Base-by-base conservation (phyloP, 2,888 invertebrate species). In the Mesochorus sp. region DNA sequence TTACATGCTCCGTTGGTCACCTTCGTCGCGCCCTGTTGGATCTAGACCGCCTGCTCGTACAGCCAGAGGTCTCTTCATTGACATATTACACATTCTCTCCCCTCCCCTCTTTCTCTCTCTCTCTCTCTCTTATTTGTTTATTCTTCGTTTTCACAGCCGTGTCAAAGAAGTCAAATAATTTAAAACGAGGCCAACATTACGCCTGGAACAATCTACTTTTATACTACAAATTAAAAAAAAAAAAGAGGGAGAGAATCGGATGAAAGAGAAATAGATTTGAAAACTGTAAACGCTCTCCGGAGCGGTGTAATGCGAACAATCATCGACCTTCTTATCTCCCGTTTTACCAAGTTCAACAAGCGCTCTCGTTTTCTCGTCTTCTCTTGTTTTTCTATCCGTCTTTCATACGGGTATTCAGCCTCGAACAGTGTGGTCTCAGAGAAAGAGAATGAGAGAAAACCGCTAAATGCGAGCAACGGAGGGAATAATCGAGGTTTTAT, bases 1-100 rank as follows among this genome's bases (percentile, higher is more conserved):
- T 71, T 66, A 66, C 71, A 76, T 59, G 71, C 51, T 72, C 72
- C 76, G 76, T 70, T 49, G 70, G 21, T 72, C 72, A 39, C 26
- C 31, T 47, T 14, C 42, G 44, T 51, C 66, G 39, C 66, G 66
- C 26, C 51, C 74, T 34, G 51, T 34, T 44, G 49, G 47, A 76
- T 44, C 37, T 61, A 26, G 26, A 55, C 8, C 34, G 31, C 34
- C 14, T 34, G 31, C 8, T 4, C n/a, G 21, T 28, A 24, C 10
- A 31, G 5, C 53, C 3, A 34, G 5, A 39, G 39, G 39, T 39
- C 14, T 39, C 12, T 12, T 12, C 39, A 37, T 19, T n/a, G n/a
- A n/a, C n/a, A n/a, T n/a, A n/a, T n/a, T n/a, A n/a, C n/a, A n/a
- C n/a, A n/a, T n/a, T n/a, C n/a, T n/a, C 31, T 37, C 26, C 12